Conservation (phyloP, 2,888 invertebrate species). For the Elysia crispata region DNA sequence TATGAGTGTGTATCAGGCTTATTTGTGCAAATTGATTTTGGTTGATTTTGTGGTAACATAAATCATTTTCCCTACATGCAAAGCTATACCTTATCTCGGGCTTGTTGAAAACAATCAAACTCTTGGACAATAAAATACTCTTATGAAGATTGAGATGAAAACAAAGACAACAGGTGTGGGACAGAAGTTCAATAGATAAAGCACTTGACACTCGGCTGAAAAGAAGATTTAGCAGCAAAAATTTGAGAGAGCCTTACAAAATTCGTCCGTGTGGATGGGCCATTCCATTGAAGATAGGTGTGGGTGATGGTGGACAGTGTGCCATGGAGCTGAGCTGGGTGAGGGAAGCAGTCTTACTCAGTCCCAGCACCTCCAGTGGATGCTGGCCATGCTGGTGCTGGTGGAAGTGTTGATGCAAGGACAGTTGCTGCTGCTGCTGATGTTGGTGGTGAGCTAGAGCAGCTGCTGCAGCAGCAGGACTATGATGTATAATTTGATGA, state of each 20-base stretch:
- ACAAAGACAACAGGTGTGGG: too few species aligned
- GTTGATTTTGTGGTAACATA: too few species aligned
- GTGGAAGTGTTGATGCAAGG: slow-evolving; percentile 16
- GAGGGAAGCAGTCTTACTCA: slow-evolving; percentile 63
- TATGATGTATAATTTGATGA: neutral
- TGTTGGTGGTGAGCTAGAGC: slow-evolving; percentile 11
- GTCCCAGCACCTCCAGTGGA: slow-evolving; percentile 67
- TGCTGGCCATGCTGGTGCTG: slow-evolving; percentile 53
- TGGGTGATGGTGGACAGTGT: slow-evolving; percentile 30
- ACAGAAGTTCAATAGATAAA: too few species aligned
- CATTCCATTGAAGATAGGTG: slow-evolving; percentile 46
- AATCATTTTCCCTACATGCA: too few species aligned
- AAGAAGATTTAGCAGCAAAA: too few species aligned
- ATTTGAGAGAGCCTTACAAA: slow-evolving; percentile 40
- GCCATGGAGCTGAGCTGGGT: slow-evolving; percentile 41
- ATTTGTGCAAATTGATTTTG: too few species aligned
- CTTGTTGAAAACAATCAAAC: too few species aligned
- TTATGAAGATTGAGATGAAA: too few species aligned
- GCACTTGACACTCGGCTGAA: too few species aligned
- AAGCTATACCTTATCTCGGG: too few species aligned
- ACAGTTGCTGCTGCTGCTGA: slow-evolving; percentile 1
- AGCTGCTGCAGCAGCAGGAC: slow-evolving; percentile 21
- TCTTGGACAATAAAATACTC: too few species aligned
- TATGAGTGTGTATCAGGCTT: too few species aligned
- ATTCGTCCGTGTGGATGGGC: slow-evolving; percentile 45